Base-by-base conservation (phyloP, 2,113 vertebrate species). In the Amphilophus citrinellus region DNA sequence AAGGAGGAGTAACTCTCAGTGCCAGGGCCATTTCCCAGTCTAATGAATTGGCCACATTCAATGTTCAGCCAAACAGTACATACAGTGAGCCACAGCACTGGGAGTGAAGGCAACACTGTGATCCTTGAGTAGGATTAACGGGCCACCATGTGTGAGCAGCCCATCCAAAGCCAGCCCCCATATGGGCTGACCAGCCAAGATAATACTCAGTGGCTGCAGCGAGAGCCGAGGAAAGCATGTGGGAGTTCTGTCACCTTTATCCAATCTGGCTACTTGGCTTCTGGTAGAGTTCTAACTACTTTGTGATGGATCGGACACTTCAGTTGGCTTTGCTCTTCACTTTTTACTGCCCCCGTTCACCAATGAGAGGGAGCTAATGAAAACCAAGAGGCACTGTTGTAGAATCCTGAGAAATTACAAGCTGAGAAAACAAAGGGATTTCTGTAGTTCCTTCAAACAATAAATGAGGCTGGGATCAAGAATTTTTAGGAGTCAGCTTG, bases 241-340 rank as follows among this genome's bases (percentile, higher is more conserved):
- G 81, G 60, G 79, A 76, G 39, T 85, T 79, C 59, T 65, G 37
- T 79, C 78, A 79, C 71, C 76, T 84, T 42, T 5, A 79, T 65
- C 39, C 13, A 18, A 71, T 66, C 58, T 77, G 59, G 5, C 8
- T 14, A 32, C 18, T 86, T 86, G 57, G 76, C 42, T 6, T 75
- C 57, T n/a, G n/a, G 78, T 17, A 59, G 37, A 79, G 15, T 57
- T 78, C 9, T 15, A 22, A 58, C 3, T 42, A 44, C 59, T 61
- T 27, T 80, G 20, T 77, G 62, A 82, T 27, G 3, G 61, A 66
- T 24, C 50, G n/a, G 57, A 56, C 6, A 44, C 10, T 66, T 85
- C 2, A 20, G 17, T 18, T 35, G 57, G 8, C 39, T 50, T 73
- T 71, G 1, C 42, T 50, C 15, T 71, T 65, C 56, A 27, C 39